These are phyloP conservation scores for Tachypleus tridentatus DNA, from an alignment of 1,140 invertebrate genomes.

Conservation along the genomic window DNA sequence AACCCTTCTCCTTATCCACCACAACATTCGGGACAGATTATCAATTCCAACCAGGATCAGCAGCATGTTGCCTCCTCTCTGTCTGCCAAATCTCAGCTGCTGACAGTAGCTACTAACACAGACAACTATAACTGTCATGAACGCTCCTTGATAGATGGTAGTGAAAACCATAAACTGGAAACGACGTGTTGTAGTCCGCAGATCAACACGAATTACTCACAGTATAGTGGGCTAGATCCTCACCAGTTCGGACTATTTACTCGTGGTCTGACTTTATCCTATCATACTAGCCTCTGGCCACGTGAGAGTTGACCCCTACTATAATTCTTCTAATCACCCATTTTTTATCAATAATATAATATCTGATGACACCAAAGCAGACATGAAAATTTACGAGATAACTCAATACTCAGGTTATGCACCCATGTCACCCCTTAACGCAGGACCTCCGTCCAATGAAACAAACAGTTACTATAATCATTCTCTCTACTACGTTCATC, in stretches of 20 bases:
- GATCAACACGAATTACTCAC: constrained; percentile 8
- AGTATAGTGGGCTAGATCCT: constrained; percentile 12
- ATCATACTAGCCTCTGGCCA: constrained; percentile 19
- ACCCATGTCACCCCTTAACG: constrained; percentile 28
- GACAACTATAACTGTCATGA: too few relatives aligned
- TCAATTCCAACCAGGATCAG: too few relatives aligned
- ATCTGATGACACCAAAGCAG: constrained; percentile 53
- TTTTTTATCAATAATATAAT: constrained; percentile 82
- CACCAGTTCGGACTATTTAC: constrained; percentile 22
- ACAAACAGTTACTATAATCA: constrained; percentile 26
- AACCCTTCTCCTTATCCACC: too few relatives aligned
- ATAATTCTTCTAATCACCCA: constrained; percentile 52
- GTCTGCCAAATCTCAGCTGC: too few relatives aligned
- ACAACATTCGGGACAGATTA: too few relatives aligned
- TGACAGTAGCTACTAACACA: too few relatives aligned
- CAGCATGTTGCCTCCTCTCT: too few relatives aligned
- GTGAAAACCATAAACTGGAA: constrained; percentile 14
- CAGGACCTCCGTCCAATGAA: constrained; percentile 36
- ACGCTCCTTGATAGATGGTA: too few relatives aligned
- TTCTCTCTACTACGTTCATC: too few relatives aligned
- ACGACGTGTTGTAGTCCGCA: constrained; percentile 25
- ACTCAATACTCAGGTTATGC: constrained; percentile 39
- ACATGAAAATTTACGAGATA: constrained; percentile 41
- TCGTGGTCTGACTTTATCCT: constrained; percentile 10
- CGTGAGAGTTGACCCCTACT: constrained; percentile 27